Percentiles rank a stretch among this genome's conserved stretches.
phyloP scores from a whole-genome alignment of 2,888 invertebrate genomes.

The Zootermopsis nevadensis region DNA sequence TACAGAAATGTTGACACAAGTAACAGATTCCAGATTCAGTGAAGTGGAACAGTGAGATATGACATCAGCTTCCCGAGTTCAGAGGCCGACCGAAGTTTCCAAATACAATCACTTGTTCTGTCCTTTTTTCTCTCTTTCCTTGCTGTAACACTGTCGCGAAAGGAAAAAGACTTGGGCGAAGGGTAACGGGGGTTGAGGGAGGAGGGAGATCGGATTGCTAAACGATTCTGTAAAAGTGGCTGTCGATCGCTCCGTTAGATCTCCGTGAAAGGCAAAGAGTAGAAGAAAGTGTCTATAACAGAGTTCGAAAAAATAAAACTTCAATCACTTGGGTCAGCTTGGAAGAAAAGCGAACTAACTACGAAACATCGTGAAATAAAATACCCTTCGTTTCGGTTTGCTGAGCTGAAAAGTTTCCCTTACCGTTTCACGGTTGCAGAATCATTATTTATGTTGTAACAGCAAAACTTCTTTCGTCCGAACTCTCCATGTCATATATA shows the following conservation, averaged over 20 bases:
- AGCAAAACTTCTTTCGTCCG: too few relatives aligned
- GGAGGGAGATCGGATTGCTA: slow-evolving; percentile 20
- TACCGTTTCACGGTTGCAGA: too few relatives aligned
- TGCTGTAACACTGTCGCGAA: slow-evolving; percentile 31
- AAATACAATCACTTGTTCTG: slow-evolving; percentile 42
- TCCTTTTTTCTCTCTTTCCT: slow-evolving; percentile 15
- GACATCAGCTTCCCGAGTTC: slow-evolving; percentile 13
- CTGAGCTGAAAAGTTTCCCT: too few relatives aligned
- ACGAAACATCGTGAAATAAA: background rate
- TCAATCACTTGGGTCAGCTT: slow-evolving; percentile 3
- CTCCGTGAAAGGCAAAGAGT: slow-evolving; percentile 24
- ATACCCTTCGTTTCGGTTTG: background rate
- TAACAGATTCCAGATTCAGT: slow-evolving; percentile 9
- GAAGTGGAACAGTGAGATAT: slow-evolving; percentile 36
- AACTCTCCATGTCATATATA: too few relatives aligned
- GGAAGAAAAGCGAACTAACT: background rate
- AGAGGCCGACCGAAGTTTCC: slow-evolving; percentile 16
- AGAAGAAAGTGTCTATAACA: slow-evolving; percentile 31
- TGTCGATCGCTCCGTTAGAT: slow-evolving; percentile 33
- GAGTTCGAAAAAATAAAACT: slow-evolving; percentile 12
- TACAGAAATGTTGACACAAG: slow-evolving; percentile 35
- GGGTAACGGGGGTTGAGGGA: background rate
- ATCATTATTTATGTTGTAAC: too few relatives aligned
- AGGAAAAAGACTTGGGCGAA: background rate
- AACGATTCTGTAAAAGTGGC: slow-evolving; percentile 40